phyloP scores from a whole-genome alignment of 2,113 vertebrate genomes.

The Athene noctua region DNA sequence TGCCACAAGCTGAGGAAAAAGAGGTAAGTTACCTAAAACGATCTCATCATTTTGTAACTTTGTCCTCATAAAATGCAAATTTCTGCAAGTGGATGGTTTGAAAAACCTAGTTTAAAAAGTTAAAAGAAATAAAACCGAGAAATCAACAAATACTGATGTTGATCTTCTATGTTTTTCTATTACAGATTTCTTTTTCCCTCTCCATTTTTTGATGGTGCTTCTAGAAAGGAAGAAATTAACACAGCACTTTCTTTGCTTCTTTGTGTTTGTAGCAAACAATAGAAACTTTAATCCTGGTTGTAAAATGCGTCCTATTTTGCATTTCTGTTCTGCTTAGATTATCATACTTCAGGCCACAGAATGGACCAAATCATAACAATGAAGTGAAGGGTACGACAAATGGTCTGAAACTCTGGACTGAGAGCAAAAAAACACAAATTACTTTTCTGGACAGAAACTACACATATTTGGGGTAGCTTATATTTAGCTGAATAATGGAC shows the following conservation, averaged over 20 bases:
- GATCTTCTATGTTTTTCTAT: neutral
- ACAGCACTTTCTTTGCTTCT: neutral
- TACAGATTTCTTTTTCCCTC: neutral
- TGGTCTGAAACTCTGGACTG: neutral
- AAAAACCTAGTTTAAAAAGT: conserved; percentile 5
- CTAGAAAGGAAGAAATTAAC: neutral
- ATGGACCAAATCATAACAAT: neutral
- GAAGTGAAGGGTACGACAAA: neutral
- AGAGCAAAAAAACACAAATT: neutral
- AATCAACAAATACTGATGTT: neutral
- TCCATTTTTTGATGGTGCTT: neutral
- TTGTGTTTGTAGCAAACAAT: neutral
- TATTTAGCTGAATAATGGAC: neutral
- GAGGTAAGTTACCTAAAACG: neutral
- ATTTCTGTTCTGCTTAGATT: neutral
- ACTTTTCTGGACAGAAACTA: neutral
- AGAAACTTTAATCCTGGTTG: neutral
- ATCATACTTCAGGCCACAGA: neutral
- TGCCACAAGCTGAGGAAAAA: conserved; percentile 2
- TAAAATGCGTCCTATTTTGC: neutral
- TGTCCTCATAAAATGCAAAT: conserved; percentile 39
- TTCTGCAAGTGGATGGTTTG: neutral
- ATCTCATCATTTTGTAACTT: neutral
- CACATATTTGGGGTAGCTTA: neutral
- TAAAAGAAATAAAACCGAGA: neutral